Conservation (phyloP, 2,797 vertebrate species). For the Sciaenops ocellatus region DNA sequence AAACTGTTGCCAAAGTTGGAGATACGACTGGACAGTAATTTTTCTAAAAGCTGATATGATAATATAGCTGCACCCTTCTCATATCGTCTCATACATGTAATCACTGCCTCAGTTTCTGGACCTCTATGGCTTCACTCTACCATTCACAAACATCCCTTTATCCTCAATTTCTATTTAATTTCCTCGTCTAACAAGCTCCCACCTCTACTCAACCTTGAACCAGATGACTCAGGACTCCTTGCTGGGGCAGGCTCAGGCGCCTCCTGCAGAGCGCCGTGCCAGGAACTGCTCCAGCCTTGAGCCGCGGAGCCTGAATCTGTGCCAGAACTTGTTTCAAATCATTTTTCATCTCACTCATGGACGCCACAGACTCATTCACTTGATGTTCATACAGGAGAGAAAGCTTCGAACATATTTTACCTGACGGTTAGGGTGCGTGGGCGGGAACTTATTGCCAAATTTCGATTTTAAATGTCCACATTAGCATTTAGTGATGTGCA, state of each 20-base stretch:
- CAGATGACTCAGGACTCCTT: constrained; percentile 10
- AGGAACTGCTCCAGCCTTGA: neutral
- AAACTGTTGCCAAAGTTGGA: neutral
- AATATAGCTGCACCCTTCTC: neutral
- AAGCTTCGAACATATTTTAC: neutral
- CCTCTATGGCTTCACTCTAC: neutral
- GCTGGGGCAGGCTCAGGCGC: constrained; percentile 8
- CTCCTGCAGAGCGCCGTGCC: neutral
- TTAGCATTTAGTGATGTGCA: neutral
- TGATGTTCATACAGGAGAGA: neutral
- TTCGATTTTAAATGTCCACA: neutral
- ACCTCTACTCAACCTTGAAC: constrained; percentile 19
- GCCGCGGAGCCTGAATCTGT: neutral
- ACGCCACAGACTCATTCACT: neutral
- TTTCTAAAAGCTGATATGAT: neutral
- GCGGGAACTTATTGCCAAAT: neutral
- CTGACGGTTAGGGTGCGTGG: neutral
- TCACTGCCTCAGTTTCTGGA: neutral
- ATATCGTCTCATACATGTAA: neutral
- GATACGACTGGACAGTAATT: neutral
- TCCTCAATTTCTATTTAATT: neutral
- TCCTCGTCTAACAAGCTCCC: neutral
- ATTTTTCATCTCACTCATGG: neutral
- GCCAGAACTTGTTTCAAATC: neutral
- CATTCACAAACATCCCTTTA: neutral